These are phyloP conservation scores for Pyrgus malvae DNA, from an alignment of 2,888 invertebrate genomes.

Conservation along the genomic window DNA sequence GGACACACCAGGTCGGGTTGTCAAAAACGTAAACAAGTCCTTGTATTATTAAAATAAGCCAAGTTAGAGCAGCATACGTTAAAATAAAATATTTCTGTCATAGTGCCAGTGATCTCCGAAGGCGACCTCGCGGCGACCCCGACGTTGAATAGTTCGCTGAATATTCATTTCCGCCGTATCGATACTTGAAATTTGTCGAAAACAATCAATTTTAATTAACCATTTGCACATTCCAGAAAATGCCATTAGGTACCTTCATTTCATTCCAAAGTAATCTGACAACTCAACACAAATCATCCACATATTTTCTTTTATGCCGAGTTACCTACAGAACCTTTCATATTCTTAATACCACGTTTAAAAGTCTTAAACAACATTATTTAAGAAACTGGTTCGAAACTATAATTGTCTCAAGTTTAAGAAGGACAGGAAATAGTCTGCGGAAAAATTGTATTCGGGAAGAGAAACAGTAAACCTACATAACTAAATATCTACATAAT, in stretches of 20 bases:
- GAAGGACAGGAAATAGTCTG: too few species aligned
- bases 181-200: neutral
- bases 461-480: neutral
- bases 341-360: too few species aligned
- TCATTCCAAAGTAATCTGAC: too few species aligned
- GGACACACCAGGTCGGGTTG: too few species aligned
- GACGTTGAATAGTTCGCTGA: neutral
- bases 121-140: neutral
- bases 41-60: neutral
- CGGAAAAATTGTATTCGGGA: too few species aligned
- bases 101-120: neutral
- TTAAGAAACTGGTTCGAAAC: neutral
- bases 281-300: too few species aligned
- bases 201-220: neutral
- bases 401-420: neutral
- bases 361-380: neutral
- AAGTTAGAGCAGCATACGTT: neutral
- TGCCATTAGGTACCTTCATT: too few species aligned
- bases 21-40: too few species aligned
- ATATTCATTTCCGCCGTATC: constrained; percentile 1
- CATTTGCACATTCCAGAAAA: too few species aligned
- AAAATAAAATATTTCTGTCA: constrained; percentile 2
- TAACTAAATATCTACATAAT: too few species aligned
- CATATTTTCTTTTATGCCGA: too few species aligned
- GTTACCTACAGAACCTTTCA: too few species aligned